These are phyloP conservation scores for Podilymbus podiceps DNA, from an alignment of 2,113 vertebrate genomes.

Conservation along the genomic window DNA sequence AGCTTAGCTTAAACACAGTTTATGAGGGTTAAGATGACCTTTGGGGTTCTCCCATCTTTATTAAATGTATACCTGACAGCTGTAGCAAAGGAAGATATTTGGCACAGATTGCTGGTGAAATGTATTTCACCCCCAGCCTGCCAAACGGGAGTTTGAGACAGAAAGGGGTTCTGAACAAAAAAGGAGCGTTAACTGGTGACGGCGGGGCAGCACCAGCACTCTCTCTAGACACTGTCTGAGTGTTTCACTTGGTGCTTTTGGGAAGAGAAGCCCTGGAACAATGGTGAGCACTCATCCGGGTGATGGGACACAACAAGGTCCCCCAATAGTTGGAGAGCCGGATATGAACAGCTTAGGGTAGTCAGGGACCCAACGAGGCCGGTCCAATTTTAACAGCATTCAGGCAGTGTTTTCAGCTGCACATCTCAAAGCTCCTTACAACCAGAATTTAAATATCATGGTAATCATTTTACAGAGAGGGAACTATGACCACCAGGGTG, in stretches of 20 bases:
- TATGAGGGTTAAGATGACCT: not conserved
- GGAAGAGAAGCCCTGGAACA: not conserved
- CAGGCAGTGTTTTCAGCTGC: not conserved
- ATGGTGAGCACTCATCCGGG: not conserved
- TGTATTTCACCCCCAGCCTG: not conserved
- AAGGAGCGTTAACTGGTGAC: not conserved
- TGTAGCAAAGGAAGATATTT: not conserved
- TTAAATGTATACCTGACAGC: not conserved
- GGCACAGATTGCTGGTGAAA: not conserved
- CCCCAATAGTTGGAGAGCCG: not conserved
- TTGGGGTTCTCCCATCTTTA: not conserved
- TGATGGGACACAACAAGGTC: not conserved
- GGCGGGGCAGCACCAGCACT: not conserved
- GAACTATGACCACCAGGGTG: not conserved
- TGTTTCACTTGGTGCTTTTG: not conserved
- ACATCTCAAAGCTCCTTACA: not conserved
- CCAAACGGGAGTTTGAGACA: not conserved
- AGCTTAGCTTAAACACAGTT: not conserved
- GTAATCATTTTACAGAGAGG: not conserved
- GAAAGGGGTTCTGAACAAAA: not conserved
- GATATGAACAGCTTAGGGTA: not conserved
- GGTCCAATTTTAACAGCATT: not conserved
- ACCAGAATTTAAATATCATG: conserved; percentile 21
- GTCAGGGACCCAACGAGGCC: not conserved
- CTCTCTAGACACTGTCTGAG: not conserved